Conservation (phyloP, 2,888 invertebrate genomes). For the Prosapia bicincta region DNA sequence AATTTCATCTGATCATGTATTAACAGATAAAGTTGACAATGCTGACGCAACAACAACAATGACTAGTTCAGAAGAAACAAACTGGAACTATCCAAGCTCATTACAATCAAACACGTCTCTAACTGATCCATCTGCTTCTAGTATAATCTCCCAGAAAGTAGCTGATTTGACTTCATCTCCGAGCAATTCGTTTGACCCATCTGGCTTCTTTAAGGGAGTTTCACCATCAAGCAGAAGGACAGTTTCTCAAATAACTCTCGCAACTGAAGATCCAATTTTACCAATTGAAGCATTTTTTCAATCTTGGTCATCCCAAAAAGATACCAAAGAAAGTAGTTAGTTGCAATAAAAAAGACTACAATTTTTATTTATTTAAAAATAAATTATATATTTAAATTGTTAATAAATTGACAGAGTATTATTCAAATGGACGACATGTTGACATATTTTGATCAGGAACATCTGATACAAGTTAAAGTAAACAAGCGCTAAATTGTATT, state of each 20-base stretch:
- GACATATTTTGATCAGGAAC: no score
- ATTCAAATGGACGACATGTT: not conserved
- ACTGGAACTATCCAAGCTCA: conserved; percentile 4
- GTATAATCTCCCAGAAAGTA: conserved; percentile 45
- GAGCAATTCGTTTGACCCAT: conserved; percentile 67
- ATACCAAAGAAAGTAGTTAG: not conserved
- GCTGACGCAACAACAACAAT: conserved; percentile 32
- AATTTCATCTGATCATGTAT: conserved; percentile 28
- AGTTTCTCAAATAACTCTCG: conserved; percentile 67
- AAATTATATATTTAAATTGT: not conserved
- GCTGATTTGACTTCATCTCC: conserved; percentile 71
- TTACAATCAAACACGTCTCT: conserved; percentile 21
- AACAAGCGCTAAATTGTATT: not conserved
- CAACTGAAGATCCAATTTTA: conserved; percentile 74
- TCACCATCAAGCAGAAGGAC: conserved; percentile 59
- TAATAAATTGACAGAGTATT: not conserved
- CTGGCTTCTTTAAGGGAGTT: conserved; percentile 66
- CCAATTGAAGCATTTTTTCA: conserved; percentile 80
- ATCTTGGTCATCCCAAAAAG: conserved; percentile 45
- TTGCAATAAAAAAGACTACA: not conserved
- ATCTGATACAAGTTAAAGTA: not conserved
- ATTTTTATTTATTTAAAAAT: not conserved
- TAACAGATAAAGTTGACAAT: conserved; percentile 35
- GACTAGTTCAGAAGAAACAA: conserved; percentile 30
- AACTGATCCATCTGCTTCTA: conserved; percentile 22